Conservation (phyloP, 2,797 vertebrate genomes). For the Ctenosaura bakeri region DNA sequence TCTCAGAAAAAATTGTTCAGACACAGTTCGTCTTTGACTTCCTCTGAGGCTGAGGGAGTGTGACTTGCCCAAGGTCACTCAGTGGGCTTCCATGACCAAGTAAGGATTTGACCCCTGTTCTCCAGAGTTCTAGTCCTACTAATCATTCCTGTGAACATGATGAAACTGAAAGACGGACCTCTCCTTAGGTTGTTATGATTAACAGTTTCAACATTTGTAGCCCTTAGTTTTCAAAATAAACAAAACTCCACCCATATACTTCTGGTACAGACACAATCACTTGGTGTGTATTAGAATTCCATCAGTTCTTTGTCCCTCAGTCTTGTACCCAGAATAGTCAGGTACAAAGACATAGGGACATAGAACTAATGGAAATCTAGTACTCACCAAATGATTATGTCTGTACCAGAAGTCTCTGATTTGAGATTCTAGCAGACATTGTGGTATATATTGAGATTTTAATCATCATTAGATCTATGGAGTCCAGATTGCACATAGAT, state of each 20-base stretch:
- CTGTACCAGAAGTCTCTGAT: neutral
- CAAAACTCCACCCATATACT: neutral
- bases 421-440: neutral
- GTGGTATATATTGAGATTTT: neutral
- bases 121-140: no score
- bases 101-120: no score
- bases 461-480: neutral
- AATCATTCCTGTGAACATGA: no score
- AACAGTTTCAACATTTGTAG: constrained; percentile 70
- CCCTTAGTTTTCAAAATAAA: constrained; percentile 51
- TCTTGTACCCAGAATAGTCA: no score
- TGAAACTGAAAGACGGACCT: no score
- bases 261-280: neutral
- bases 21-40: no score
- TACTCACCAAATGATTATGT: neutral
- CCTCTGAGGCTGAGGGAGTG: no score
- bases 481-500: neutral
- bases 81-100: no score
- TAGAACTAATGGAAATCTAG: neutral
- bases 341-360: no score
- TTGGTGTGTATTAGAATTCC: neutral
- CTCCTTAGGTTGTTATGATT: constrained; percentile 11
- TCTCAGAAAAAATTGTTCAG: no score
- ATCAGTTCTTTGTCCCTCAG: no score
- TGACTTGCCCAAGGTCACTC: no score